phyloP scores from a whole-genome alignment of 2,797 vertebrate species.

The Myotis vivesi region DNA sequence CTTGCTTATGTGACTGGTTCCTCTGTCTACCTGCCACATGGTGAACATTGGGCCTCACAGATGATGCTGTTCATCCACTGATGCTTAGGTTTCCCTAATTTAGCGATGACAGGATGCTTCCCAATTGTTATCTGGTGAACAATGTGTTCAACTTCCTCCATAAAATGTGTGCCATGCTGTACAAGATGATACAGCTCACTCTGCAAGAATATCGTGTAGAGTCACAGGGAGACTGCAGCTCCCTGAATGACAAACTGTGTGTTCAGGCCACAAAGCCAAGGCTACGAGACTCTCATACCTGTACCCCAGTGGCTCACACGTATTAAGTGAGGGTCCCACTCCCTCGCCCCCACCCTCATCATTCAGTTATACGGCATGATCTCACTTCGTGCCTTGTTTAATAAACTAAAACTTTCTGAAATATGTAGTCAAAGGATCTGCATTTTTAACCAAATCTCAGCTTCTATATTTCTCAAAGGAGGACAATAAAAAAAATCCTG shows the following conservation, averaged over 20 bases:
- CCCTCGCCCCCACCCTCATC: neutral
- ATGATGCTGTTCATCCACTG: accelerated
- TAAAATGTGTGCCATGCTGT: accelerated
- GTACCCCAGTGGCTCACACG: accelerated
- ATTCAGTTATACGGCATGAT: neutral
- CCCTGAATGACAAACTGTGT: neutral
- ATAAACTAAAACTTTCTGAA: neutral
- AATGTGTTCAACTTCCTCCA: accelerated
- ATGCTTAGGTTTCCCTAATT: neutral
- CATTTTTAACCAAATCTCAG: neutral
- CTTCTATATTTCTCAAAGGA: neutral
- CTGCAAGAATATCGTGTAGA: accelerated
- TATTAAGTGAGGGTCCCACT: neutral
- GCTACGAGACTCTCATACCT: accelerated
- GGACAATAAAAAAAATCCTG: neutral
- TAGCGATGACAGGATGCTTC: neutral
- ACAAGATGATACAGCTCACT: accelerated
- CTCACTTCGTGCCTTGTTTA: neutral
- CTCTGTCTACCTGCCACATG: accelerated
- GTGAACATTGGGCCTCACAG: accelerated
- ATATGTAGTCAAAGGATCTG: neutral
- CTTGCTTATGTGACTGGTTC: neutral
- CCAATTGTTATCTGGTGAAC: neutral
- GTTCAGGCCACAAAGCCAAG: too few species aligned
- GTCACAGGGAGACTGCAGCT: accelerated